Percentiles rank a stretch among this genome's conserved stretches.
Evolutionary conservation across 2,888 invertebrate genomes (phyloP).

Genomic region (Parasteatoda lunata): DNA sequence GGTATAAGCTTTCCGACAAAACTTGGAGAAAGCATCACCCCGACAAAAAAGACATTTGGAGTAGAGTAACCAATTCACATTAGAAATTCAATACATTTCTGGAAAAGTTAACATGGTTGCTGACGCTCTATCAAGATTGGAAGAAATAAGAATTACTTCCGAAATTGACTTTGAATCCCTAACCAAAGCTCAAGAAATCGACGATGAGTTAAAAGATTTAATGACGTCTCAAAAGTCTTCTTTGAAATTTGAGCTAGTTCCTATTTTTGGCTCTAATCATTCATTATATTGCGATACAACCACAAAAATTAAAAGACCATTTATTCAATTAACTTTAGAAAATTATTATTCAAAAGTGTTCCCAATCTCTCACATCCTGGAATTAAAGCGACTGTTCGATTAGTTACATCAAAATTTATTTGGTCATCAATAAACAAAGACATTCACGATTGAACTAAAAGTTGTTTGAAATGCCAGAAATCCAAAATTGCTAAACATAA

Average conservation of each 20-base stretch:
- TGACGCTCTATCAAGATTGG: not conserved
- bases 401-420: not conserved
- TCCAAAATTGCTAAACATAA: not conserved
- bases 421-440: not conserved
- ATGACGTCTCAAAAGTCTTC: not conserved
- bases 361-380: not conserved
- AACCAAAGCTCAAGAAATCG: no score
- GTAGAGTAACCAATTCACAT: not conserved
- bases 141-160: not conserved
- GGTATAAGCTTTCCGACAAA: not conserved
- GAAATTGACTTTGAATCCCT: not conserved
- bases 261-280: not conserved
- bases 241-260: not conserved
- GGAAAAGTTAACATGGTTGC: not conserved
- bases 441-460: not conserved
- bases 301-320: not conserved
- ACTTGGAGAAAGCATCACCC: not conserved
- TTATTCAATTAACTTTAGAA: not conserved
- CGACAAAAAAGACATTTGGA: not conserved
- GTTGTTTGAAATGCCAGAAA: not conserved
- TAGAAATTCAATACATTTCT: not conserved
- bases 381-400: not conserved
- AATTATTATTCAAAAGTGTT: not conserved
- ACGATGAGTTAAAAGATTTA: not conserved
- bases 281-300: constrained; percentile 10